These are phyloP conservation scores for Paracyclopina nana DNA, from an alignment of 1,140 invertebrate genomes.

Conservation along the genomic window DNA sequence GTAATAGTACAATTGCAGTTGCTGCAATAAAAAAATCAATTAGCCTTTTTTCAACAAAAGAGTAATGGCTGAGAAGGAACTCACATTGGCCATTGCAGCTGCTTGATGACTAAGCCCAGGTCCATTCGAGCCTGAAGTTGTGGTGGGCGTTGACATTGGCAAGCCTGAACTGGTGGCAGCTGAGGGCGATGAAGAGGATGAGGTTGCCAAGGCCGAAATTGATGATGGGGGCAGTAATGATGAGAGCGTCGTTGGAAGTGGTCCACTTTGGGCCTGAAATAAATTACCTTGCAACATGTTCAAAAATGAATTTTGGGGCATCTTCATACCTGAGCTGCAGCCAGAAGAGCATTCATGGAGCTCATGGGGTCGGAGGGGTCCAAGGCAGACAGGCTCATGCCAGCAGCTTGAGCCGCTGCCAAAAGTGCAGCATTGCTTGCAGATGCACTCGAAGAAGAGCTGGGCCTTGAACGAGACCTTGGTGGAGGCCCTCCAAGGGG, in stretches of 20 bases:
- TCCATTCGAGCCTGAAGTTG: not conserved
- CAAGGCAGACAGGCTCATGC: not conserved
- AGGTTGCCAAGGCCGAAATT: not conserved
- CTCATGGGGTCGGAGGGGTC: conserved; percentile 9
- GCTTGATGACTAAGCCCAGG: conserved; percentile 6
- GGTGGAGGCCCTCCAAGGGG: not conserved
- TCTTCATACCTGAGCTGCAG: conserved; percentile 7
- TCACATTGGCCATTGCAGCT: conserved; percentile 15
- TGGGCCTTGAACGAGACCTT: not conserved
- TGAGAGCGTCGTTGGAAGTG: not conserved
- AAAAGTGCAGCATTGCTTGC: not conserved
- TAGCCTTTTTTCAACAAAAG: not conserved
- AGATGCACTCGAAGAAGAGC: not conserved
- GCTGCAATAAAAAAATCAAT: not conserved
- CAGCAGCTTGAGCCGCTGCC: conserved; percentile 9
- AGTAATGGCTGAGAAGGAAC: not conserved
- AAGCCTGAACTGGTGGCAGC: not conserved
- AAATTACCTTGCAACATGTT: not conserved
- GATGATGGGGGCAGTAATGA: not conserved
- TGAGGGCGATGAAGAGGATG: not conserved
- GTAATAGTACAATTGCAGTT: conserved; percentile 16
- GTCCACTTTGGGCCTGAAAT: conserved; percentile 4
- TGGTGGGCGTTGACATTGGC: not conserved
- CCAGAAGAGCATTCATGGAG: conserved; percentile 10
- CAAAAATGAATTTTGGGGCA: not conserved